A percentile compares a stretch with the other conserved stretches of the same genome.
These are phyloP conservation scores for Hydrotaea diabolus DNA, from an alignment of 2,888 invertebrate species.

Conservation along the genomic window DNA sequence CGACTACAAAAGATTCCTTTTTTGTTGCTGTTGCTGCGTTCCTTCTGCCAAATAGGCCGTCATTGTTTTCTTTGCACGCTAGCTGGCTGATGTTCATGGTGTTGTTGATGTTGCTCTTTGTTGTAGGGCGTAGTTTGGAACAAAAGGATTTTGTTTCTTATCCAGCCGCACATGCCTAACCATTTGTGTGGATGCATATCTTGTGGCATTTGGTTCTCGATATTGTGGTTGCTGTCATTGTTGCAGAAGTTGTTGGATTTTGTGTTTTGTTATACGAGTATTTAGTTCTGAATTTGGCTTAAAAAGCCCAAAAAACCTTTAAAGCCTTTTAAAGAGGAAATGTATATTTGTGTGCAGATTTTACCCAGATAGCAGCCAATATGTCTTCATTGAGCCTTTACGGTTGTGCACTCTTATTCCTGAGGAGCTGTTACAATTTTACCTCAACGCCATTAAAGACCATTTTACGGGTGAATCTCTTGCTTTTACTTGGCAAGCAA, in stretches of 20 bases:
- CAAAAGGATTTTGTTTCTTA: constrained; percentile 52
- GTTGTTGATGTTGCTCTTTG: constrained; percentile 25
- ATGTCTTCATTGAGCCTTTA: too few species aligned
- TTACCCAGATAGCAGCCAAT: too few species aligned
- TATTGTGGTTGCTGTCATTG: constrained; percentile 8
- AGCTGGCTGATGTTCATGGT: neutral
- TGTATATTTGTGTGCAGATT: too few species aligned
- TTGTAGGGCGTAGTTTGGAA: constrained; percentile 53
- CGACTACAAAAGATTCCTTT: constrained; percentile 56
- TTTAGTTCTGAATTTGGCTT: neutral
- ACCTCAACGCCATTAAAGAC: constrained; percentile 37
- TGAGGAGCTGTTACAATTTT: neutral
- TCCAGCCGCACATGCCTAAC: constrained; percentile 11
- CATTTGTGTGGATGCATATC: constrained; percentile 53
- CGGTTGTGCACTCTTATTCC: neutral
- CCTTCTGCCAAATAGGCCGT: constrained; percentile 36
- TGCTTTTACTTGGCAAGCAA: neutral
- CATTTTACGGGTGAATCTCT: constrained; percentile 30
- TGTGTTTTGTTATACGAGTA: constrained; percentile 6
- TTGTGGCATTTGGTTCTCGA: constrained; percentile 58
- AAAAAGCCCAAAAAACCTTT: too few species aligned
- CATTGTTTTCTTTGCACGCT: constrained; percentile 7
- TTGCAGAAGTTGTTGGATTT: constrained; percentile 14
- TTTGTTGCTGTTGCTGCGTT: constrained; percentile 23
- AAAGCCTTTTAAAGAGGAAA: too few species aligned